These are phyloP conservation scores for Poecilobothrus nobilitatus DNA, from an alignment of 2,888 invertebrate genomes.

Conservation along the genomic window DNA sequence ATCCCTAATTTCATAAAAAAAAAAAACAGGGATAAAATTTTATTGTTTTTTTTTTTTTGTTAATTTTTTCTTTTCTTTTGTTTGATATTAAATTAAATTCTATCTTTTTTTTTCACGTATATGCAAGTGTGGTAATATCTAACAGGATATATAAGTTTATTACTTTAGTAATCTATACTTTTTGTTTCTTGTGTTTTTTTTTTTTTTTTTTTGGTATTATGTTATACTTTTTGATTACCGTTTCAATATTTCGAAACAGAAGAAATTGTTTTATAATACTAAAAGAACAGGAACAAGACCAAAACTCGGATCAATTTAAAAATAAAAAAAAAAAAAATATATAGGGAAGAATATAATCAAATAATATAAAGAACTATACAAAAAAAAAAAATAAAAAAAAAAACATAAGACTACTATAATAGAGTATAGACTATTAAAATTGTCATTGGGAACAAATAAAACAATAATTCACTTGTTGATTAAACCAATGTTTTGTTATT, in stretches of 20 bases:
- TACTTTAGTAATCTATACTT: background rate
- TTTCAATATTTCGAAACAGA: background rate
- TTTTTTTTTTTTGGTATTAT: too few species aligned
- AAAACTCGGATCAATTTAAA: too few species aligned
- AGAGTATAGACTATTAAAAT: background rate
- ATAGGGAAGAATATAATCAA: too few species aligned
- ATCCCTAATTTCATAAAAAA: background rate
- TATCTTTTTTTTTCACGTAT: background rate
- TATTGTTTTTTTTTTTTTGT: too few species aligned
- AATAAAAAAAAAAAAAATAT: too few species aligned
- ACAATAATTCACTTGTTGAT: constrained; percentile 1
- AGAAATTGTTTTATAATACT: too few species aligned
- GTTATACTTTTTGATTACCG: background rate
- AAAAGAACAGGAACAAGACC: too few species aligned
- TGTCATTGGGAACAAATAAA: background rate
- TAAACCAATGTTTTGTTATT: background rate
- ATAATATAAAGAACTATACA: too few species aligned
- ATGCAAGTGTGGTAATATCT: background rate
- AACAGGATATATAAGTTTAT: background rate
- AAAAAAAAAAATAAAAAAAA: background rate
- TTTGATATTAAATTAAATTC: background rate
- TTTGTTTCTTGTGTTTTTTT: too few species aligned
- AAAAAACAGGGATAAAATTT: too few species aligned
- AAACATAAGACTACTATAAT: background rate
- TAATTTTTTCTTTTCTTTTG: background rate